phyloP scores from a whole-genome alignment of 1,140 invertebrate species.

The Formica exsecta region DNA sequence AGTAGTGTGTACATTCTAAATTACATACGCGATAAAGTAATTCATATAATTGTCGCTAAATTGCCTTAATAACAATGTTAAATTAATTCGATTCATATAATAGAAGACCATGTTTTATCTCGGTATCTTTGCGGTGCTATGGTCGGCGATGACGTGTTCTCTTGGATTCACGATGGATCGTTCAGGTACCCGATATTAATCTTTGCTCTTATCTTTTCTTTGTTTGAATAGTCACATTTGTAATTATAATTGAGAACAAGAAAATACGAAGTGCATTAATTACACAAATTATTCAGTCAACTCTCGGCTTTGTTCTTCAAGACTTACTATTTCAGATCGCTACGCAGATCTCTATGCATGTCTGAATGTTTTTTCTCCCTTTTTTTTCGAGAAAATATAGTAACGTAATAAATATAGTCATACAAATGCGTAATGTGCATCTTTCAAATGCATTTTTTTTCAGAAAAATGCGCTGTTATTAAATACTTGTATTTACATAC shows the following conservation, averaged over 20 bases:
- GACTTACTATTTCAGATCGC: background rate
- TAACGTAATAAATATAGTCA: no score
- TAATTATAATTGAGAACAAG: constrained; percentile 14
- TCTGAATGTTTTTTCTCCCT: background rate
- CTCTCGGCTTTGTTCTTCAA: background rate
- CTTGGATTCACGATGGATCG: constrained; percentile 47
- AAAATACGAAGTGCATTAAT: background rate
- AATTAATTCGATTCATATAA: constrained; percentile 4
- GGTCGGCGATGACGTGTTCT: constrained; percentile 15
- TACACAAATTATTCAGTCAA: background rate
- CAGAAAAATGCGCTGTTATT: background rate
- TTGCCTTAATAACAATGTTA: background rate
- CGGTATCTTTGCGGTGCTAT: constrained; percentile 1
- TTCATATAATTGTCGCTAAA: background rate
- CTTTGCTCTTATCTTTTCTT: background rate
- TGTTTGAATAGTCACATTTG: background rate
- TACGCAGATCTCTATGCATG: background rate
- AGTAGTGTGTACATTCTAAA: background rate
- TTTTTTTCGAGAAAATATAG: background rate
- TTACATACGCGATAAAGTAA: background rate
- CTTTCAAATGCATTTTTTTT: background rate
- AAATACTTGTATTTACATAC: background rate
- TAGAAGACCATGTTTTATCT: background rate
- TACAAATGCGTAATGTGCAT: background rate
- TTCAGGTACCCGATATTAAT: constrained; percentile 27